phyloP scores from a whole-genome alignment of 2,797 vertebrate species.

The Acrossocheilus fasciatus region DNA sequence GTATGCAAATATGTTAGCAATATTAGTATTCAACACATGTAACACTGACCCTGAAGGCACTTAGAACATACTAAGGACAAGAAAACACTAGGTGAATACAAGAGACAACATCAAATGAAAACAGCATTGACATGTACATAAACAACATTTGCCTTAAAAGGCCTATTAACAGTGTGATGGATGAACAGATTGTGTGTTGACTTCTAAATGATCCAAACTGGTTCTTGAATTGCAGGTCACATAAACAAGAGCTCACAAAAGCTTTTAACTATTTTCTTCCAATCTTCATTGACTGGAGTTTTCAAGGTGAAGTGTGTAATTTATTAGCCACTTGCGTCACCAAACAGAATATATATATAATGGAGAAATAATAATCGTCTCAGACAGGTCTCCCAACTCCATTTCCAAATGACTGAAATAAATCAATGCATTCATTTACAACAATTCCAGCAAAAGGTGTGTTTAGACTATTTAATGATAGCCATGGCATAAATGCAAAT shows the following conservation, averaged over 20 bases:
- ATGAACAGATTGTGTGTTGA: constrained; percentile 23
- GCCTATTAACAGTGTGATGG: constrained; percentile 13
- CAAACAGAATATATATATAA: background rate
- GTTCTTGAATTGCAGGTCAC: constrained; percentile 22
- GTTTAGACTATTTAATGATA: background rate
- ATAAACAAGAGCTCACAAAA: constrained; percentile 17
- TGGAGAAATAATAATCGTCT: background rate
- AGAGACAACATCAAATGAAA: background rate
- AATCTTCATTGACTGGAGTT: background rate
- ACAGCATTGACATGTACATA: constrained; percentile 1
- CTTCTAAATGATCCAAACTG: background rate
- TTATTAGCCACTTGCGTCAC: background rate
- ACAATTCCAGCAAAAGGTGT: constrained; percentile 2
- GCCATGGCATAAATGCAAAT: background rate
- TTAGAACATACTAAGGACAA: constrained; percentile 5
- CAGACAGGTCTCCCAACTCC: background rate
- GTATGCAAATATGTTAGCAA: constrained; percentile 16
- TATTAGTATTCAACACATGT: constrained; percentile 4
- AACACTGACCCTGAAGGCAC: background rate
- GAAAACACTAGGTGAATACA: constrained; percentile 26
- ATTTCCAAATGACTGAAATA: background rate
- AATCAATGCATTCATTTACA: background rate
- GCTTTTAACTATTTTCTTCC: background rate
- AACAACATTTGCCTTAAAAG: constrained; percentile 21
- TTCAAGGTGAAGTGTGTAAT: constrained; percentile 2